These are phyloP conservation scores for Mastomys coucha DNA, from an alignment of 2,113 vertebrate genomes.

Conservation along the genomic window DNA sequence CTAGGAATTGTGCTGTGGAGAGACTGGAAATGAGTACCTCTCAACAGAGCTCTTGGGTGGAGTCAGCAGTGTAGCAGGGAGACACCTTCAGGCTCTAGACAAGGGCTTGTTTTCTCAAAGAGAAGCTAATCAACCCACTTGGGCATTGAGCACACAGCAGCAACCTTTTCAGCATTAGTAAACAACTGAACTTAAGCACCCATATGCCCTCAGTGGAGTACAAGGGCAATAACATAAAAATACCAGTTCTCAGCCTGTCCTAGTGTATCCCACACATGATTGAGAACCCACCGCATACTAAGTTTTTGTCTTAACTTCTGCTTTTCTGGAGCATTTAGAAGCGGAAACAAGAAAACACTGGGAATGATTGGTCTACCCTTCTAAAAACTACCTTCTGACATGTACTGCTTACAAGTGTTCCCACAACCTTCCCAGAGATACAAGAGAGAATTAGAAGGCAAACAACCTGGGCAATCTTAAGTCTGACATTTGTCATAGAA, in stretches of 20 bases:
- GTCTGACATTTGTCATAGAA: neutral
- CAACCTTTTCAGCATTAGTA: neutral
- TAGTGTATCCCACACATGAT: neutral
- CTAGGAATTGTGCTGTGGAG: neutral
- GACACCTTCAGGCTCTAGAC: neutral
- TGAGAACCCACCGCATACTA: neutral
- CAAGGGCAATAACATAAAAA: conserved; percentile 12
- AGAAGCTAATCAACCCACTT: neutral
- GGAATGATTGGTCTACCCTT: neutral
- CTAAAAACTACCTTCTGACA: neutral
- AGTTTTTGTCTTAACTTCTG: conserved; percentile 6
- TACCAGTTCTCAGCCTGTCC: neutral
- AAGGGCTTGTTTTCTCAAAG: neutral
- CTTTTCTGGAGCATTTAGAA: neutral
- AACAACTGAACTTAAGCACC: neutral
- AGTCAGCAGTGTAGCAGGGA: neutral
- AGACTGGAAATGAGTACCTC: neutral
- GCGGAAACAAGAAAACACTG: neutral
- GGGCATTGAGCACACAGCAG: neutral
- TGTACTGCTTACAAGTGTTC: neutral
- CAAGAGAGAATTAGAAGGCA: neutral
- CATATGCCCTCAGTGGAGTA: neutral
- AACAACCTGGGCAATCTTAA: neutral
- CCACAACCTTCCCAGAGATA: neutral
- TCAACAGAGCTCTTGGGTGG: neutral